A percentile compares a stretch with the other conserved stretches of the same genome.
Conservation (phyloP, 2,888 invertebrate genomes). For the Tetranychus piercei region DNA sequence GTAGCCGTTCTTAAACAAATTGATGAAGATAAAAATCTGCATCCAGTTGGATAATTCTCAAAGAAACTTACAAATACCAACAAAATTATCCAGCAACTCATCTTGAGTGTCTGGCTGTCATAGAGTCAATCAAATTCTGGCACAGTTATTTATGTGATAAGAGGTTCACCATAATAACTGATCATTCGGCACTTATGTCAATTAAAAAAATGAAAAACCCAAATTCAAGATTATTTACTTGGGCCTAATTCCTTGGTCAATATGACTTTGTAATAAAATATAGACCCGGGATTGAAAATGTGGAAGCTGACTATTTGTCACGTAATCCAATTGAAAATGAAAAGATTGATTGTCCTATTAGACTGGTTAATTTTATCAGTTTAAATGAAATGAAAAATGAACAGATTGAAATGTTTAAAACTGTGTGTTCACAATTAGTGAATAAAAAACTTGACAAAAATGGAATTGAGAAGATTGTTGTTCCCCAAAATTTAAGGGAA, state of each 20-base stretch:
- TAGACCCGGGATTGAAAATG: conserved; percentile 22
- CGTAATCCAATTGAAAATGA: no score
- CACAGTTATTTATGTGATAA: conserved; percentile 17
- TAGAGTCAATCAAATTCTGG: conserved; percentile 24
- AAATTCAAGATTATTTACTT: conserved; percentile 10
- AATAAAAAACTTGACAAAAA: no score
- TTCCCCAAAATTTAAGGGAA: no score
- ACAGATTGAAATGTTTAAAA: no score
- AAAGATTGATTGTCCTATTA: no score
- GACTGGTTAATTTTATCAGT: no score
- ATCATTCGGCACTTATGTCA: conserved; percentile 12
- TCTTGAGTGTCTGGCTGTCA: conserved; percentile 25
- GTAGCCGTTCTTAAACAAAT: conserved; percentile 27
- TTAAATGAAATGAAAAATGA: no score
- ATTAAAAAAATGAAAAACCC: conserved; percentile 8
- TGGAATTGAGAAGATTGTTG: no score
- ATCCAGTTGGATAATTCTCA: conserved; percentile 20
- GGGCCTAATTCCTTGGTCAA: conserved; percentile 13
- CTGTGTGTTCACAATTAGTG: no score
- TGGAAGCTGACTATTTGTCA: conserved; percentile 24
- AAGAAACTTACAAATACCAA: conserved; percentile 25
- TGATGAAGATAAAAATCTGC: conserved; percentile 24
- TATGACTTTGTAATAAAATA: conserved; percentile 25
- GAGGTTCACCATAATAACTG: conserved; percentile 16
- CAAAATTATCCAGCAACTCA: no score